These are phyloP conservation scores for Cephus cinctus DNA, from an alignment of 1,140 invertebrate genomes.

Conservation along the genomic window DNA sequence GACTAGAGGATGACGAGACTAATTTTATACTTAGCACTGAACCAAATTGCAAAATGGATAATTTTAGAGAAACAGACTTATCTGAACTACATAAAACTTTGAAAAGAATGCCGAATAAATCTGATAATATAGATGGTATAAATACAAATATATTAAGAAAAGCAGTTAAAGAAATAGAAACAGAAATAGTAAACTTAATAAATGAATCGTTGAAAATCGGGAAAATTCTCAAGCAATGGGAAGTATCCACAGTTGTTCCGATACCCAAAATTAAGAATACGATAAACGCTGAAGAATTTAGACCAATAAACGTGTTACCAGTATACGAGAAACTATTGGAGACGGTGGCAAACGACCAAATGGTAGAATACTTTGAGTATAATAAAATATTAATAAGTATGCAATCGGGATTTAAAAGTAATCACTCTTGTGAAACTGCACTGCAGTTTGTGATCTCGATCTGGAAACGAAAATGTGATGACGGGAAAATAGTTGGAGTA, in stretches of 20 bases:
- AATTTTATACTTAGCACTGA: no score
- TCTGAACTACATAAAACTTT: neutral
- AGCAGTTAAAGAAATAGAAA: neutral
- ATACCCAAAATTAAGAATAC: constrained; percentile 9
- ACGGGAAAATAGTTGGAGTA: neutral
- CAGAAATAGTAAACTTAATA: neutral
- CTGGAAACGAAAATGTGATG: neutral
- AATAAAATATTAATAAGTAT: neutral
- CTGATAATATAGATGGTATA: neutral
- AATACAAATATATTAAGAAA: neutral
- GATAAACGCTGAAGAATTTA: constrained; percentile 8
- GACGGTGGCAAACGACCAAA: constrained; percentile 2
- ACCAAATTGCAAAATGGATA: neutral
- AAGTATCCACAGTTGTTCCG: constrained; percentile 8
- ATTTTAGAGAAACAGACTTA: neutral
- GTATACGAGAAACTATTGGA: constrained; percentile 10
- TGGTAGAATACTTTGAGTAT: constrained; percentile 3
- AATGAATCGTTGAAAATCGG: neutral
- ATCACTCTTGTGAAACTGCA: constrained; percentile 1
- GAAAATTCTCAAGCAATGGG: neutral
- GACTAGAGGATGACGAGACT: no score
- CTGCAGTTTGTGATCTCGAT: neutral
- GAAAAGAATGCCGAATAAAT: neutral
- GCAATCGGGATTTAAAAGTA: neutral
- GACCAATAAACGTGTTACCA: constrained; percentile 12